Conservation (phyloP, 2,888 invertebrate genomes). For the Drepanosiphum platanoidis region DNA sequence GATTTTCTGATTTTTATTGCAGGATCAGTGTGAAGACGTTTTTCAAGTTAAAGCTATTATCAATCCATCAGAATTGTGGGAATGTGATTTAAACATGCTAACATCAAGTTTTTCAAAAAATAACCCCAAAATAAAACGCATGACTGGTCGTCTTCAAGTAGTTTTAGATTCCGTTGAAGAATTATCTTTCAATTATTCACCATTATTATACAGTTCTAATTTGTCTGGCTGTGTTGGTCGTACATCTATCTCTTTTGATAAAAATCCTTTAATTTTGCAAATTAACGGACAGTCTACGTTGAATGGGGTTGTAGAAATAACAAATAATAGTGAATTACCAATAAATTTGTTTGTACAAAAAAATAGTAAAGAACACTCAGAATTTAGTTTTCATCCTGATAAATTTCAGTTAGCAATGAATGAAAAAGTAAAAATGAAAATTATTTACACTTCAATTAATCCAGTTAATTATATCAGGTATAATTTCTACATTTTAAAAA, state of each 20-base stretch:
- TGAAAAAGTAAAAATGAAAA: slow-evolving; percentile 41
- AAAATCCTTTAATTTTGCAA: slow-evolving; percentile 55
- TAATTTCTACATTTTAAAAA: not conserved
- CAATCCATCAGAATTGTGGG: slow-evolving; percentile 60
- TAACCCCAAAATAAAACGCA: slow-evolving; percentile 9
- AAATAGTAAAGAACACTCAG: slow-evolving; percentile 18
- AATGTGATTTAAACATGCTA: slow-evolving; percentile 38
- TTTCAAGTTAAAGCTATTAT: slow-evolving; percentile 44
- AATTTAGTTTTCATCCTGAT: slow-evolving; percentile 34
- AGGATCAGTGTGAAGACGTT: slow-evolving; percentile 48
- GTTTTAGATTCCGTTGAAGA: slow-evolving; percentile 53
- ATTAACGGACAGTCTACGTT: slow-evolving; percentile 7
- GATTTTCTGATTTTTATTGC: slow-evolving; percentile 16
- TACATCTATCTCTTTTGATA: slow-evolving; percentile 51
- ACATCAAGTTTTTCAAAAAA: slow-evolving; percentile 26
- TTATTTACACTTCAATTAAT: not conserved
- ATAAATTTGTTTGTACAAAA: slow-evolving; percentile 27
- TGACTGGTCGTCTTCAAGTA: slow-evolving; percentile 42
- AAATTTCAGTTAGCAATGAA: slow-evolving; percentile 34
- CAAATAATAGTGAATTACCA: slow-evolving; percentile 34
- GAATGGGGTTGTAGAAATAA: slow-evolving; percentile 39
- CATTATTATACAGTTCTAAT: slow-evolving; percentile 47
- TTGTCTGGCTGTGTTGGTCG: slow-evolving; percentile 30
- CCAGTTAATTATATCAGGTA: slow-evolving; percentile 24
- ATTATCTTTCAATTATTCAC: slow-evolving; percentile 37